Conservation (phyloP, 2,888 invertebrate genomes). For the Heliconius aoede region DNA sequence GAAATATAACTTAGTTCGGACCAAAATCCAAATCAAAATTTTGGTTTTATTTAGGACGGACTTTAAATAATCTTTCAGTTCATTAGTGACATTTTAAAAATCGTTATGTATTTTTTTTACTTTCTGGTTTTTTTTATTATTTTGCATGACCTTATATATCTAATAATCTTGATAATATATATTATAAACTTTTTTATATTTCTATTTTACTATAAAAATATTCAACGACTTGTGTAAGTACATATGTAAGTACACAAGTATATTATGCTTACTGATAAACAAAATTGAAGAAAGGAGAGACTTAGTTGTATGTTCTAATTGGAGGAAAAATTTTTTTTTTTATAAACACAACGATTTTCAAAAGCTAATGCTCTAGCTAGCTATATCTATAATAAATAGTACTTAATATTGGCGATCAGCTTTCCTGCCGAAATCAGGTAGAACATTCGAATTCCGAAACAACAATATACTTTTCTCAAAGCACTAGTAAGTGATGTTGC, state of each 20-base stretch:
- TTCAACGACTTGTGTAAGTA: conserved; percentile 8
- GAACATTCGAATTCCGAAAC: conserved; percentile 49
- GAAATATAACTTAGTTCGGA: neutral
- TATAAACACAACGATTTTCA: neutral
- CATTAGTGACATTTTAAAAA: conserved; percentile 1
- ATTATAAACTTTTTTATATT: conserved; percentile 9
- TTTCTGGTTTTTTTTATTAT: neutral
- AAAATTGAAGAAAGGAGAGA: neutral
- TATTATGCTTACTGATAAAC: conserved; percentile 1
- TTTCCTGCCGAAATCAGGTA: neutral
- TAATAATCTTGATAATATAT: conserved; percentile 13
- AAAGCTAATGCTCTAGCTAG: neutral
- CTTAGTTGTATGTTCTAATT: neutral
- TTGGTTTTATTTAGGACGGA: conserved; percentile 2
- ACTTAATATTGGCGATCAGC: neutral
- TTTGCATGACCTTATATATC: neutral
- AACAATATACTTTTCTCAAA: conserved; percentile 69
- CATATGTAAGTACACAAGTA: neutral
- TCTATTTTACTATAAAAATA: conserved; percentile 17
- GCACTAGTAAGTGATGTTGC: conserved; percentile 77
- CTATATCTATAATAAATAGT: neutral
- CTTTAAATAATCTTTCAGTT: conserved; percentile 11
- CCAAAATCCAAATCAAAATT: neutral
- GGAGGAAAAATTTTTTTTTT: neutral
- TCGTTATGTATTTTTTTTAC: conserved; percentile 1